Evolutionary conservation across 64 coral and sea anemone species (phyloP).

Genomic region (Montipora efflorescens): DNA sequence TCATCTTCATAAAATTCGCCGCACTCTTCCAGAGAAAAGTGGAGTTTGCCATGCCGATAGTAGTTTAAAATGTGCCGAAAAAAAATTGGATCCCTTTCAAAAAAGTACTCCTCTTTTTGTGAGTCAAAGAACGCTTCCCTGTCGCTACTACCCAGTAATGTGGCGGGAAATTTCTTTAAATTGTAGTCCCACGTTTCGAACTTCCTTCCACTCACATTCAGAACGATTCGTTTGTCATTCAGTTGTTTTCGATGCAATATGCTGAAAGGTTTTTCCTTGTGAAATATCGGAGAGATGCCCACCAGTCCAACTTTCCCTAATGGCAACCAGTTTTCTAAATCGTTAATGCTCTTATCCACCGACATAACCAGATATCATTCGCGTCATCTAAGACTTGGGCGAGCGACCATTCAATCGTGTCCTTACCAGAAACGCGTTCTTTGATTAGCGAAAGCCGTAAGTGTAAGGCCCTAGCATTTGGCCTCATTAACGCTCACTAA

Average conservation of each 20-base stretch:
- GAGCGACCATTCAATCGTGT: not conserved
- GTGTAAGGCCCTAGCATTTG: not conserved
- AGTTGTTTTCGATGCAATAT: slow-evolving; percentile 41
- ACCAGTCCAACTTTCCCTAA: slow-evolving; percentile 65
- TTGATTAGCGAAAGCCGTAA: not conserved
- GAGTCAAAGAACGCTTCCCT: slow-evolving; percentile 73
- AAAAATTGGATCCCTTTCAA: slow-evolving; percentile 83
- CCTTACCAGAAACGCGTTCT: not conserved
- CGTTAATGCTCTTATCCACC: not conserved
- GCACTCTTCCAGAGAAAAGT: slow-evolving; percentile 90
- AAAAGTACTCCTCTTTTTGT: slow-evolving; percentile 75
- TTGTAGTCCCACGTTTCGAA: slow-evolving; percentile 95
- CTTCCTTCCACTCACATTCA: slow-evolving; percentile 88
- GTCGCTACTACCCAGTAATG: slow-evolving; percentile 71
- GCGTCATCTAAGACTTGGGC: not conserved
- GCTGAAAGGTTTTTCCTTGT: slow-evolving; percentile 38
- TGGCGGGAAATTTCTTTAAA: slow-evolving; percentile 82
- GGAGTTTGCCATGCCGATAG: slow-evolving; percentile 82
- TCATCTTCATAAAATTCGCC: slow-evolving; percentile 83
- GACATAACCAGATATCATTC: not conserved
- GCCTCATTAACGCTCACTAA: slow-evolving; percentile 33
- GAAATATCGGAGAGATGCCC: slow-evolving; percentile 71
- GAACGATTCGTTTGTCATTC: slow-evolving; percentile 78
- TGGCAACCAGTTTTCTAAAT: slow-evolving; percentile 59
- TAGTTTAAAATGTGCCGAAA: slow-evolving; percentile 94